Evolutionary conservation across 2,797 vertebrate genomes (phyloP).

Genomic region (Luscinia megarhynchos): DNA sequence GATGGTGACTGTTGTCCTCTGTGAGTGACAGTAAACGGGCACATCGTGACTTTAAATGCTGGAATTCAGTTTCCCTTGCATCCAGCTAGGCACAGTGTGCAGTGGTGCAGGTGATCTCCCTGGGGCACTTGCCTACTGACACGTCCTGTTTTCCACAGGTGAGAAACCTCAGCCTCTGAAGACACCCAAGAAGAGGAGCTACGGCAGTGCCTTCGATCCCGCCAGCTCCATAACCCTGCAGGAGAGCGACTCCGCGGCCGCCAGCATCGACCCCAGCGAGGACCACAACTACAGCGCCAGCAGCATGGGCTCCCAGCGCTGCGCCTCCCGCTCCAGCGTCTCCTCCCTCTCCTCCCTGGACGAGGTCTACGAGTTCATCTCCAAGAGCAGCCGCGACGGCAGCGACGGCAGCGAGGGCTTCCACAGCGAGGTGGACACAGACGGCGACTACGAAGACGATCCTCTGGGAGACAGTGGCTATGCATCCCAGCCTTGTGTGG

Average conservation of each 20-base stretch:
- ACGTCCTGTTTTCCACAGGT: constrained; percentile 48
- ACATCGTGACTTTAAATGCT: not conserved
- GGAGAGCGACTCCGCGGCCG: constrained; percentile 83
- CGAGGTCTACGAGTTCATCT: constrained; percentile 86
- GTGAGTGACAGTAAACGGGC: not conserved
- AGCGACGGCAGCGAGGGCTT: constrained; percentile 92
- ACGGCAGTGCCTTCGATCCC: constrained; percentile 69
- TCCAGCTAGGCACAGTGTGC: not conserved
- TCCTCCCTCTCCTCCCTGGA: constrained; percentile 91
- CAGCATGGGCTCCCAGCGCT: constrained; percentile 84
- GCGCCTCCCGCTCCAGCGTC: constrained; percentile 85
- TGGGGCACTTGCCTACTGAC: not conserved
- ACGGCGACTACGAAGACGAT: constrained; percentile 82
- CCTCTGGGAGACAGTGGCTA: constrained; percentile 81
- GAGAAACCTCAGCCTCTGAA: constrained; percentile 80
- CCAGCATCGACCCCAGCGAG: constrained; percentile 92
- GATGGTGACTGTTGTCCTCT: not conserved
- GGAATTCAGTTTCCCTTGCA: not conserved
- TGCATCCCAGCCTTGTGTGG: constrained; percentile 73
- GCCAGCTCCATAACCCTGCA: constrained; percentile 49
- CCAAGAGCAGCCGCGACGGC: constrained; percentile 85
- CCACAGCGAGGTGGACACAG: constrained; percentile 93
- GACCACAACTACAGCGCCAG: constrained; percentile 97
- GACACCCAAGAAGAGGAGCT: constrained; percentile 79
- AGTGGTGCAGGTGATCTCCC: not conserved